Evolutionary conservation across 2,888 invertebrate species (phyloP).

Genomic region (Rhamphomyia laevipes): DNA sequence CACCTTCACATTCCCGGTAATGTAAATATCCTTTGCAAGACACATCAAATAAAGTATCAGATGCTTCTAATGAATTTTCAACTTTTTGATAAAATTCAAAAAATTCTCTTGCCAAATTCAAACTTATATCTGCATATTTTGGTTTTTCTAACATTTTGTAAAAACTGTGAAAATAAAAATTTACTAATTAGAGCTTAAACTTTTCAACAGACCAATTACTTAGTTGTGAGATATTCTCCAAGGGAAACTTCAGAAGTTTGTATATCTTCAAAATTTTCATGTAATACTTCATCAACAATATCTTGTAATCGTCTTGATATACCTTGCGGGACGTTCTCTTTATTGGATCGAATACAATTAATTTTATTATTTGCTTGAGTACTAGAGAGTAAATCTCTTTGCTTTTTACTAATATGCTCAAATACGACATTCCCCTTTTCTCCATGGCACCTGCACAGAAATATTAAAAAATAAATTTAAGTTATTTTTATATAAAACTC

Average conservation of each 20-base stretch:
- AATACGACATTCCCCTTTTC: constrained; percentile 50
- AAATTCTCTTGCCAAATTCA: constrained; percentile 39
- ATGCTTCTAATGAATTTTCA: constrained; percentile 42
- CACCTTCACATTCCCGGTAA: constrained; percentile 58
- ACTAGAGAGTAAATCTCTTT: too few relatives aligned
- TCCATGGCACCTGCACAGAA: constrained; percentile 48
- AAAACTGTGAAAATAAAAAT: constrained; percentile 8
- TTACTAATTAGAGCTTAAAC: background rate
- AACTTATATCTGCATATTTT: constrained; percentile 30
- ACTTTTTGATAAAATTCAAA: constrained; percentile 48
- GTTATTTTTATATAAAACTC: background rate
- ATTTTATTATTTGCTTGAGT: constrained; percentile 22
- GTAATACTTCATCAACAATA: constrained; percentile 33
- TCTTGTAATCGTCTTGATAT: constrained; percentile 28
- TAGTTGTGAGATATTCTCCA: constrained; percentile 28
- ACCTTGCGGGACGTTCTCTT: constrained; percentile 30
- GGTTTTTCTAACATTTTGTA: constrained; percentile 21
- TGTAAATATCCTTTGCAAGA: constrained; percentile 51
- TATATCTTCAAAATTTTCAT: constrained; percentile 28
- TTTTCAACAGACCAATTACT: constrained; percentile 13
- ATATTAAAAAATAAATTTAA: background rate
- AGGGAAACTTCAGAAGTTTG: constrained; percentile 26
- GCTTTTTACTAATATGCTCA: constrained; percentile 20
- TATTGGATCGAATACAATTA: constrained; percentile 30
- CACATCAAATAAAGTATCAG: constrained; percentile 53